These are phyloP conservation scores for Lepus timidus DNA, from an alignment of 2,113 vertebrate genomes.

Conservation along the genomic window DNA sequence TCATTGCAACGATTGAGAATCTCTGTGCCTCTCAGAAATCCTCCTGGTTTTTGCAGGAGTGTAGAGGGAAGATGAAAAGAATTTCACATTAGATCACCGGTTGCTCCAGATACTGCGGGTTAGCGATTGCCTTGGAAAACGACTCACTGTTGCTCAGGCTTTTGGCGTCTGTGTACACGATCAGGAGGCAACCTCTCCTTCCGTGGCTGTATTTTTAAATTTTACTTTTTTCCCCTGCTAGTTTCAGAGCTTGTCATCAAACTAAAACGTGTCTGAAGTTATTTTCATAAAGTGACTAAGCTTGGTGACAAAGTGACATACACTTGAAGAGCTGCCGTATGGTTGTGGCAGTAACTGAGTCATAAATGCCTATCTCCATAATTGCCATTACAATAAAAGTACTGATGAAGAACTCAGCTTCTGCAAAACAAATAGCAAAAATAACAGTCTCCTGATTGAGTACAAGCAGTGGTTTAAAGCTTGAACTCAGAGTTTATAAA, in stretches of 20 bases:
- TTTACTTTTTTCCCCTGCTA: background rate
- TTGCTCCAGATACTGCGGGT: background rate
- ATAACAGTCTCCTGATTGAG: background rate
- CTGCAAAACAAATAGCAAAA: background rate
- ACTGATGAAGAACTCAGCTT: background rate
- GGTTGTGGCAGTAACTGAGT: background rate
- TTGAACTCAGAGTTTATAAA: background rate
- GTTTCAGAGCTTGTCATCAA: background rate
- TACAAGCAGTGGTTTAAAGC: background rate
- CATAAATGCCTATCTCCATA: background rate
- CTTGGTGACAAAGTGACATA: background rate
- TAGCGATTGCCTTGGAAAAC: conserved; percentile 39
- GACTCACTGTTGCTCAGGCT: background rate
- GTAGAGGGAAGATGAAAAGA: conserved; percentile 80
- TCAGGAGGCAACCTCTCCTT: too few relatives aligned
- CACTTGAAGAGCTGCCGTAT: background rate
- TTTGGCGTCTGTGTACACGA: accelerated
- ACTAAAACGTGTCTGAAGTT: background rate
- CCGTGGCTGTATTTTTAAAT: background rate
- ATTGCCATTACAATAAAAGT: background rate
- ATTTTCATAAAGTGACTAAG: background rate
- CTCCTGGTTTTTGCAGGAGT: conserved; percentile 60
- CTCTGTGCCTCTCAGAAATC: conserved; percentile 72
- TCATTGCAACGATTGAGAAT: conserved; percentile 65
- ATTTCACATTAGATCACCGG: conserved; percentile 77